phyloP scores from a whole-genome alignment of 2,113 vertebrate species.

The Quiscalus mexicanus region DNA sequence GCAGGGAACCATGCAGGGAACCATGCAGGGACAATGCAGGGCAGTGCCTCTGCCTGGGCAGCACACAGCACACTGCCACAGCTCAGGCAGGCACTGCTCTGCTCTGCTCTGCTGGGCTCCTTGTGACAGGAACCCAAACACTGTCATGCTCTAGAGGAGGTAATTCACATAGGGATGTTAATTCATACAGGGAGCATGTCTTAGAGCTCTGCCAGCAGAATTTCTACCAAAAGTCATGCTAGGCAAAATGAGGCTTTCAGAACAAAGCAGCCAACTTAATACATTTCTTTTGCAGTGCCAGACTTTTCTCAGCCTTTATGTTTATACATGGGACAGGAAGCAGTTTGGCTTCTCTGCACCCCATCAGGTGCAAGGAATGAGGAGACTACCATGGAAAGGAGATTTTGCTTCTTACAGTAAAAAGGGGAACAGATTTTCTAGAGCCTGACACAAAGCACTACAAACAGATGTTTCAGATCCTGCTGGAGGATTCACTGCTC shows the following conservation, averaged over 20 bases:
- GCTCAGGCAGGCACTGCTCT: fast-evolving
- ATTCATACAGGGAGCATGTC: too few species aligned
- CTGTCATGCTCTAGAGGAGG: neutral
- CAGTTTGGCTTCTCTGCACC: neutral
- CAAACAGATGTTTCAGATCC: neutral
- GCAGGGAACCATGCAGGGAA: too few species aligned
- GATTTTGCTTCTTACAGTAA: neutral
- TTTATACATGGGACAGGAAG: neutral
- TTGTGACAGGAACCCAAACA: neutral
- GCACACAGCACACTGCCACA: neutral
- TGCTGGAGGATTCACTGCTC: neutral
- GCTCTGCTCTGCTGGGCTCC: fast-evolving
- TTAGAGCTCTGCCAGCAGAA: neutral
- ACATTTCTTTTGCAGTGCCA: neutral
- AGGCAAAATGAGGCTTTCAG: neutral
- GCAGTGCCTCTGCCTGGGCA: neutral
- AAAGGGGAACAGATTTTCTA: neutral
- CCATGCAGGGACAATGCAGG: neutral
- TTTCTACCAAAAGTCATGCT: neutral
- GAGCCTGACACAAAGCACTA: neutral
- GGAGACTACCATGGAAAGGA: neutral
- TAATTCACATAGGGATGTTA: neutral
- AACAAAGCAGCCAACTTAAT: neutral
- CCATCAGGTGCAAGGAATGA: neutral
- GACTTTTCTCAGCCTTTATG: neutral